phyloP scores from a whole-genome alignment of 1,140 invertebrate species.

The Trichonephila clavipes region DNA sequence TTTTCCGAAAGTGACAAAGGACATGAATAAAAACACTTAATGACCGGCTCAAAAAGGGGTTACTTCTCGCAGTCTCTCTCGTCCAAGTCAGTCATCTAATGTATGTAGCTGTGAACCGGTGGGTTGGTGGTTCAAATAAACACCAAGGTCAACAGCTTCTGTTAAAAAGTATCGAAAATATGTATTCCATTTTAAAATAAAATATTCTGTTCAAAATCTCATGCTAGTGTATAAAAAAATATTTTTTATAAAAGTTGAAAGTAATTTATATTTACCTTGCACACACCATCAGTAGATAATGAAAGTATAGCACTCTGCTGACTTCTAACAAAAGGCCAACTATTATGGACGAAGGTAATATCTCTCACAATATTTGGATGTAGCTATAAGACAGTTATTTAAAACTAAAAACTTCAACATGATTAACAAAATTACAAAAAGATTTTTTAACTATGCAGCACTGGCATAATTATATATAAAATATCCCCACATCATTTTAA shows the following conservation, averaged over 20 bases:
- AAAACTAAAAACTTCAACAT: neutral
- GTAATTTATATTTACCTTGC: constrained; percentile 79
- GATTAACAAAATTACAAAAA: no score
- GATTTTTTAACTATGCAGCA: no score
- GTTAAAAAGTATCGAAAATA: neutral
- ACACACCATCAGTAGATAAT: constrained; percentile 81
- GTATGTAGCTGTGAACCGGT: no score
- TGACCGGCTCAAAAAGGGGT: no score
- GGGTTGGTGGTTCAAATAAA: no score
- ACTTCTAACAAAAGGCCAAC: constrained; percentile 82
- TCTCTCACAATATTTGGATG: constrained; percentile 82
- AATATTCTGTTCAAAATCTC: neutral
- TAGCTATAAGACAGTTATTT: constrained; percentile 79
- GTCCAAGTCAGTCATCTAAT: no score
- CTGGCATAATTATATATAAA: no score
- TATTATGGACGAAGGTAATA: constrained; percentile 82
- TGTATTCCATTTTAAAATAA: neutral
- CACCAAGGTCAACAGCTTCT: no score
- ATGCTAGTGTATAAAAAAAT: neutral
- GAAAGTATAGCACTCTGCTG: constrained; percentile 81
- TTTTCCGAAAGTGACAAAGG: no score
- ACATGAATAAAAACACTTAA: no score
- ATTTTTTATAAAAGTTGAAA: neutral
- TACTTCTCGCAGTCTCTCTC: no score
- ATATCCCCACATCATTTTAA: no score